These are phyloP conservation scores for Tachina grossa DNA, from an alignment of 2,888 invertebrate genomes.

Conservation along the genomic window DNA sequence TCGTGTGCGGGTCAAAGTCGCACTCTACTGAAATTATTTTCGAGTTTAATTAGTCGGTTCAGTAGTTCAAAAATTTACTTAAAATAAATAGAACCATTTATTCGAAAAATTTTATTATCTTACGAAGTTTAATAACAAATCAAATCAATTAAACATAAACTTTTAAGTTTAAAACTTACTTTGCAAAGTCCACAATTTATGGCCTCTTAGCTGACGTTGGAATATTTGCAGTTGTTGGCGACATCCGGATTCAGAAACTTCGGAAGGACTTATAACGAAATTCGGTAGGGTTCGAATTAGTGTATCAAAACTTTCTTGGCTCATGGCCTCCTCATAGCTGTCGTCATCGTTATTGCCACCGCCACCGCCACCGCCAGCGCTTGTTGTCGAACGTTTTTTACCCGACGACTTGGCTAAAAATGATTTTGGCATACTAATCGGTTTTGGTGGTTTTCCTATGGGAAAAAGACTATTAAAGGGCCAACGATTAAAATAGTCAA, in stretches of 20 bases:
- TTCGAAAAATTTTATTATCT: no score
- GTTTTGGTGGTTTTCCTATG: conserved; percentile 75
- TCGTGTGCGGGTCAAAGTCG: no score
- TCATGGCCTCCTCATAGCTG: conserved; percentile 73
- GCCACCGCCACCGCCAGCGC: conserved; percentile 14
- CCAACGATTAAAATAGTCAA: conserved; percentile 80
- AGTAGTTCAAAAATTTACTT: no score
- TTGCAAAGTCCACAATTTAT: conserved; percentile 88
- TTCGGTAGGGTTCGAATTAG: conserved; percentile 87
- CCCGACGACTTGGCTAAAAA: conserved; percentile 23
- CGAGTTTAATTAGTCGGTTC: no score
- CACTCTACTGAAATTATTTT: no score
- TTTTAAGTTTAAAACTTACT: conserved; percentile 84
- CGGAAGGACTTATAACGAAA: conserved; percentile 87
- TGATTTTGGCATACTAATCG: conserved; percentile 70
- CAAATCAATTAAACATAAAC: background rate
- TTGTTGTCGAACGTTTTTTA: conserved; percentile 35
- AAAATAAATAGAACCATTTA: no score
- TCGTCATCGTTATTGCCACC: conserved; percentile 19
- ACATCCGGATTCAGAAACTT: conserved; percentile 86
- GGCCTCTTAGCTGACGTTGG: conserved; percentile 86
- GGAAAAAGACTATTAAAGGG: conserved; percentile 80
- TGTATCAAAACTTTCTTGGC: conserved; percentile 84
- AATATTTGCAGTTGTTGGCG: conserved; percentile 87
- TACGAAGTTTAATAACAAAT: background rate